Conservation (phyloP, 64 coral and sea anemone genomes). For the Montipora cactus region DNA sequence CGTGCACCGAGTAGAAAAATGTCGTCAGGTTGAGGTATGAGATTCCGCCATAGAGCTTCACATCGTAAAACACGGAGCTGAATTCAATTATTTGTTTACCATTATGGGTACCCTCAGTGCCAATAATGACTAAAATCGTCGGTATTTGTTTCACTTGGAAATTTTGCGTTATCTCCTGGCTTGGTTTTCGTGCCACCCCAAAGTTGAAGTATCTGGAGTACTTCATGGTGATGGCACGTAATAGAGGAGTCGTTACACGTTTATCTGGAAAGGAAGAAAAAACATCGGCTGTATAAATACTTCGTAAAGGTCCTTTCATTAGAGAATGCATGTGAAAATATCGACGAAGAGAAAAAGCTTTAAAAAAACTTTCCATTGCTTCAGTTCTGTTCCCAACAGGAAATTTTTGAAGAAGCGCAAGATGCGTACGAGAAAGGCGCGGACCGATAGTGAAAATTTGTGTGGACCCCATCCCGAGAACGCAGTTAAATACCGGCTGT, state of each 20-base stretch:
- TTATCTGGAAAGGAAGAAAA: constrained; percentile 58
- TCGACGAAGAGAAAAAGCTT: too few species aligned
- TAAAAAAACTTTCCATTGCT: too few species aligned
- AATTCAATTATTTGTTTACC: constrained; percentile 67
- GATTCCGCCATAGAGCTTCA: constrained; percentile 74
- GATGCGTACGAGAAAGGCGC: too few species aligned
- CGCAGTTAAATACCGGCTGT: too few species aligned
- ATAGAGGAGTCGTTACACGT: constrained; percentile 69
- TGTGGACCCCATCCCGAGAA: too few species aligned
- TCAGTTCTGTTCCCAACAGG: too few species aligned
- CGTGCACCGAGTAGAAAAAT: constrained; percentile 94
- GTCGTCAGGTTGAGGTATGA: constrained; percentile 79
- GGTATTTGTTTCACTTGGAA: constrained; percentile 66
- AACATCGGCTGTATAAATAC: neutral
- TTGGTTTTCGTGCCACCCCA: constrained; percentile 71
- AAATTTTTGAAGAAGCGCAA: too few species aligned
- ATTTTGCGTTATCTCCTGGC: constrained; percentile 54
- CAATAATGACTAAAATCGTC: constrained; percentile 71
- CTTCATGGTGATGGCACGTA: constrained; percentile 74
- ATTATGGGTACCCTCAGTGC: constrained; percentile 31
- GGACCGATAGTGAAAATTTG: too few species aligned
- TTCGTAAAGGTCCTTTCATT: too few species aligned
- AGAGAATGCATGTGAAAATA: too few species aligned
- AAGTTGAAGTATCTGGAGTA: constrained; percentile 94
- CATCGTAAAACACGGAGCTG: constrained; percentile 71